Evolutionary conservation across 2,113 vertebrate species (phyloP), one percentile per base, ranked within the genome.

Genomic region (Pteropus alecto): DNA sequence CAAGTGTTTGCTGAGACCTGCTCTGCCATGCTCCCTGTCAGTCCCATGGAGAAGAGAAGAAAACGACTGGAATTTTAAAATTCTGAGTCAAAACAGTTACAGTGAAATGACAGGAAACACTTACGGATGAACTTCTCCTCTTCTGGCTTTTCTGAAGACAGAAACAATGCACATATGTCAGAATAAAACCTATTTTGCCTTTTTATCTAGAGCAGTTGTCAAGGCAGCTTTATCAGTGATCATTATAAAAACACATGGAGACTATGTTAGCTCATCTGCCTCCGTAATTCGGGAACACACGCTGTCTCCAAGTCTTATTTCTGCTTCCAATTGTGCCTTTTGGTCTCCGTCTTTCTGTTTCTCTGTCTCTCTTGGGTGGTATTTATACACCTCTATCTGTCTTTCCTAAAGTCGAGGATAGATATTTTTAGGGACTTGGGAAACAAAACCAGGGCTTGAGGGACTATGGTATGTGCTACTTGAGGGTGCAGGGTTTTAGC

Each of bases 51-150:
- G 65, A 51, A 88, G 43, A n/a, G 11, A 26, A 38, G 68, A 58
- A 38, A 85, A 92, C 76, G 54, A 19, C 0, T 5, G 9, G n/a
- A n/a, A 19, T 87, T 93, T 83, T 58, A 60, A 85, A 77, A 86
- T 60, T 90, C 46, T 19, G 28, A 94, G 70, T 73, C 46, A 46
- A 93, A 54, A 85, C 84, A 67, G 54, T 74, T 56, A 30, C 30
- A 38, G 48, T 13, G 68, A 81, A 81, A 56, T 7, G 71, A 82
- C 51, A 90, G 58, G 30, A 61, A 87, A 71, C 18, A 96, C 97
- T 98, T 95, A 98, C 82, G 0, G 38, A 58, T 26, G 71, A 97
- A 61, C 78, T 97, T 98, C 94, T 92, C 94, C 24, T 97, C 95
- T 91, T 79, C 96, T 43, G 89, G 77, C 70, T 93, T 94, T 95